Evolutionary conservation across 2,888 invertebrate species (phyloP), one percentile per base, ranked within the genome.

Genomic region (Itoplectis maculator): DNA sequence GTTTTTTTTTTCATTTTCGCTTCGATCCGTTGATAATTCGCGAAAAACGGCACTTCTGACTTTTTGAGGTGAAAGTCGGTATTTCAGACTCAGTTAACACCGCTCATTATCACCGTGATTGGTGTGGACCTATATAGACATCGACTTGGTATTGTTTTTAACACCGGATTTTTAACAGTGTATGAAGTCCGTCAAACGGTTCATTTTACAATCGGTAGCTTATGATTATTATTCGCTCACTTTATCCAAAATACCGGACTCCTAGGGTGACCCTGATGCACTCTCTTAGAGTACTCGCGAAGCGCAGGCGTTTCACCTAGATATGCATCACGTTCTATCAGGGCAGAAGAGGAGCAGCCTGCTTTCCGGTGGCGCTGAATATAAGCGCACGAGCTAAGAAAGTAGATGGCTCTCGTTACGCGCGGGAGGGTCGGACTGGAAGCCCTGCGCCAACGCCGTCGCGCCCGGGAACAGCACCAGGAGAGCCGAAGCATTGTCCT

Each of bases 331-430:
- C 66, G 61, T 76, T 72, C 72, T 72, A 82, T 79, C 59, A 75
- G 65, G 83, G 83, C 85, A 79, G 83, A 86, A 80, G 79, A 84
- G 23, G n/a, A n/a, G n/a, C n/a, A n/a, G n/a, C n/a, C n/a, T n/a
- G n/a, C 68, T 86, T 87, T 87, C 86, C 87, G 83, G 70, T 79
- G 66, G 61, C 51, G 75, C 69, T 79, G 82, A 72, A 85, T 83
- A 72, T 77, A 81, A 76, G 79, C 3, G 51, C 78, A 84, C 69
- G 73, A 68, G 79, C 42, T 54, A 84, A 88, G 88, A 82, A 86
- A 89, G 88, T 89, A 85, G 87, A 89, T 88, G 87, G 87, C 86
- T 89, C 87, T 83, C 86, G 85, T 88, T 87, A 86, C 85, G 80
- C 84, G 79, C 87, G 88, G 87, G 87, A 61, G 72, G 81, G 76